Percentiles rank a stretch among this genome's conserved stretches.
Evolutionary conservation across 2,888 invertebrate species (phyloP).

Genomic region (Neoscelio sp.): DNA sequence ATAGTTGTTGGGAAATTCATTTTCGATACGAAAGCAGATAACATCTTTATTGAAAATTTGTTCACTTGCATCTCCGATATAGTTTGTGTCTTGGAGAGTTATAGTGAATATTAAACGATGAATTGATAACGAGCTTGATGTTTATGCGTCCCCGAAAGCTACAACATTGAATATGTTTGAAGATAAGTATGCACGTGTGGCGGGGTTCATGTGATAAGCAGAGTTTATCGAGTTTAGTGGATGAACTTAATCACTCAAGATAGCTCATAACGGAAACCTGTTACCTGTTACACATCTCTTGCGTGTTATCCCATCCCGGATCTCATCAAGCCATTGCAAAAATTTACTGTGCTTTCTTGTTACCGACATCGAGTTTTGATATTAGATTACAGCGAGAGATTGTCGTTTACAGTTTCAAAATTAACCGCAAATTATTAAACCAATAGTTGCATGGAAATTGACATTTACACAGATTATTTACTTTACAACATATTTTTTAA

Average conservation of each 20-base stretch:
- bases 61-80: conserved; percentile 13
- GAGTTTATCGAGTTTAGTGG: conserved; percentile 66
- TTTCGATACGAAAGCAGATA: conserved; percentile 22
- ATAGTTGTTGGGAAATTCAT: conserved; percentile 30
- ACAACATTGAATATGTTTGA: conserved; percentile 53
- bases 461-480: background rate
- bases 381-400: conserved; percentile 24
- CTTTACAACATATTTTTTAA: too few species aligned
- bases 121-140: conserved; percentile 58
- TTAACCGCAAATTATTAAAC: background rate
- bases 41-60: conserved; percentile 51
- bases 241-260: conserved; percentile 70
- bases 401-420: conserved; percentile 17
- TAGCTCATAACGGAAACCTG: conserved; percentile 70
- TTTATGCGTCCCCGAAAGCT: conserved; percentile 53
- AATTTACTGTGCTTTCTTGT: conserved; percentile 18
- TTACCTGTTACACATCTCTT: conserved; percentile 56
- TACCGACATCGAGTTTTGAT: conserved; percentile 16
- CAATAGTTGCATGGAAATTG: background rate
- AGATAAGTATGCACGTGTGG: conserved; percentile 62
- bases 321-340: conserved; percentile 31
- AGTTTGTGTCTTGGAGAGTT: conserved; percentile 41
- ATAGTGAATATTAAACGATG: conserved; percentile 54
- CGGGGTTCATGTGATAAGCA: conserved; percentile 66
- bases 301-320: conserved; percentile 26